Evolutionary conservation across 2,797 vertebrate genomes (phyloP).

Genomic region (Gadopsis marmoratus): DNA sequence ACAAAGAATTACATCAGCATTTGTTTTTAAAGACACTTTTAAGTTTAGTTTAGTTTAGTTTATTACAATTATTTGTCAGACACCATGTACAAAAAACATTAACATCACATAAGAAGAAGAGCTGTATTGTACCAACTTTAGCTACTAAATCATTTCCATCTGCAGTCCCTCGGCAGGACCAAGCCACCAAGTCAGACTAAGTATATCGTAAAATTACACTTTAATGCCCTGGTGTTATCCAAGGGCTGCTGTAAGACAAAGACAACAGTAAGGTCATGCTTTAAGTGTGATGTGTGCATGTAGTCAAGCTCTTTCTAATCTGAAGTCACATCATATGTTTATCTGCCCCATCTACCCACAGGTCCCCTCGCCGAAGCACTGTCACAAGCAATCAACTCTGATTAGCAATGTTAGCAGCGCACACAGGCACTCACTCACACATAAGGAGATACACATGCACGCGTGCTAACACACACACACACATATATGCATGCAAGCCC

Average conservation of each 20-base stretch:
- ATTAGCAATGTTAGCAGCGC: constrained; percentile 65
- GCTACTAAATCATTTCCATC: too few relatives aligned
- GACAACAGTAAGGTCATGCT: constrained; percentile 45
- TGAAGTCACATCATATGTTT: constrained; percentile 73
- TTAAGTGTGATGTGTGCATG: constrained; percentile 49
- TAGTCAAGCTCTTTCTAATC: constrained; percentile 51
- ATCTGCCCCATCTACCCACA: constrained; percentile 58
- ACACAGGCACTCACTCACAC: constrained; percentile 33
- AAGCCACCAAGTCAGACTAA: constrained; percentile 10
- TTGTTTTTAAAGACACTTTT: not conserved
- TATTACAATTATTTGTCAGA: too few relatives aligned
- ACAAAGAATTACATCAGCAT: constrained; percentile 2
- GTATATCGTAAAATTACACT: constrained; percentile 8
- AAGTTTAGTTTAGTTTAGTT: not conserved
- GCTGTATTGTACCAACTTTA: too few relatives aligned
- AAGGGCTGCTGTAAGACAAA: constrained; percentile 42
- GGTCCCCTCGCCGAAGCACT: constrained; percentile 59
- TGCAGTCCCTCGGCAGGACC: too few relatives aligned
- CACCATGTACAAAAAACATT: too few relatives aligned
- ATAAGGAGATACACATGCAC: constrained; percentile 4
- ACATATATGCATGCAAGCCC: constrained; percentile 12
- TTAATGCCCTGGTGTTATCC: constrained; percentile 20
- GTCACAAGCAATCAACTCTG: constrained; percentile 73
- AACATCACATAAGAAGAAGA: too few relatives aligned
- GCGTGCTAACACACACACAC: not conserved